Conservation (phyloP, 2,797 vertebrate genomes). For the Darevskia mixta region DNA sequence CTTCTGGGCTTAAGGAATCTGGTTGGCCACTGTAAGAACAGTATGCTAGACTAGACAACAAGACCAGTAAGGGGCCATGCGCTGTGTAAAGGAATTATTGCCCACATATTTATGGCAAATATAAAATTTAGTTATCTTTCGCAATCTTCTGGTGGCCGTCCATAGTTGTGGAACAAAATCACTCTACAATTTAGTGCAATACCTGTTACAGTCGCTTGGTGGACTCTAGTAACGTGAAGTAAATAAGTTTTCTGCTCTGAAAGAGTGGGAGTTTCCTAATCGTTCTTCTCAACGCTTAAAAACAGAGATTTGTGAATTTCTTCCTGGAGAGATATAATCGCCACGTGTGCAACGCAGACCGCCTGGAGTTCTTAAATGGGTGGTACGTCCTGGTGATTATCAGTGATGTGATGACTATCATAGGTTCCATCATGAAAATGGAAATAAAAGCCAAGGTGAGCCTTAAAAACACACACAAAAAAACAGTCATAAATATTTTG, state of each 20-base stretch:
- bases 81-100: neutral
- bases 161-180: neutral
- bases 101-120: neutral
- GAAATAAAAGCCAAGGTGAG: constrained; percentile 97
- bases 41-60: no score
- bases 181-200: constrained; percentile 11
- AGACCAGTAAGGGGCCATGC: no score
- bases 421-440: constrained; percentile 96
- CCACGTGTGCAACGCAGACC: constrained; percentile 85
- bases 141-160: neutral
- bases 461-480: neutral
- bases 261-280: constrained; percentile 14
- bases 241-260: neutral
- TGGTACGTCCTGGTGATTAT: constrained; percentile 95
- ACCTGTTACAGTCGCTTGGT: neutral
- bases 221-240: neutral
- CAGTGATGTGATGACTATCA: constrained; percentile 92
- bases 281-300: constrained; percentile 35
- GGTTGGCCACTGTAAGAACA: no score
- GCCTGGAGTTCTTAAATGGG: constrained; percentile 90
- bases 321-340: constrained; percentile 87
- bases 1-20: no score
- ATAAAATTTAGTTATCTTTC: neutral
- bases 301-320: constrained; percentile 90
- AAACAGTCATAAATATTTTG: neutral